These are phyloP conservation scores for Vespertilio murinus DNA, from an alignment of 2,797 vertebrate genomes.

Conservation along the genomic window DNA sequence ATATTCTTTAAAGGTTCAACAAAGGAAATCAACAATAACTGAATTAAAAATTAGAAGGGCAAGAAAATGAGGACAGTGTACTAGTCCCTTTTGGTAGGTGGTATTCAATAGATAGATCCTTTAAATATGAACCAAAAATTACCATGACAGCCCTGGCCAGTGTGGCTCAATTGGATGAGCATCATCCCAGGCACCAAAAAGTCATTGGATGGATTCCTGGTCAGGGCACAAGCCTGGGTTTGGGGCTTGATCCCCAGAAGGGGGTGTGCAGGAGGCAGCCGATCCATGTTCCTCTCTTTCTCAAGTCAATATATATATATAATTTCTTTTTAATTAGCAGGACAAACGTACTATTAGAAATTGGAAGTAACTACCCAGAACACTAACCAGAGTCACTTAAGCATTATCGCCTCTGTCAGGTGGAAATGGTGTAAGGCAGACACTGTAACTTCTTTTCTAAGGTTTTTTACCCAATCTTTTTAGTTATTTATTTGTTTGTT, in stretches of 20 bases:
- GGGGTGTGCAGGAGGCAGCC: not conserved
- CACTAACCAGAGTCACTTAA: not conserved
- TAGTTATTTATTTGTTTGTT: too few species aligned
- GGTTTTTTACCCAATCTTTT: not conserved
- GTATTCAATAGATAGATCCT: not conserved
- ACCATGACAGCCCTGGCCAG: not conserved
- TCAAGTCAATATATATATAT: not conserved
- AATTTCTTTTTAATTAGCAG: not conserved
- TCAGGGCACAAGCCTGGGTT: not conserved
- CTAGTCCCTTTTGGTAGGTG: not conserved
- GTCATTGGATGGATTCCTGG: not conserved
- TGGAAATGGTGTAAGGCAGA: not conserved
- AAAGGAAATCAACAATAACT: not conserved
- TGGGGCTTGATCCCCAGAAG: not conserved
- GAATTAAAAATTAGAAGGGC: not conserved
- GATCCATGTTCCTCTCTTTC: not conserved
- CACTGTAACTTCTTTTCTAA: not conserved
- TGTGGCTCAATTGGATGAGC: not conserved
- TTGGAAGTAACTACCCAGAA: not conserved
- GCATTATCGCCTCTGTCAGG: not conserved
- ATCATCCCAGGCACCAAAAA: not conserved
- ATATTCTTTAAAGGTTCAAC: constrained; percentile 5
- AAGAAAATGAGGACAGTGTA: not conserved
- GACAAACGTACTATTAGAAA: not conserved
- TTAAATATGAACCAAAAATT: not conserved